Evolutionary conservation across 2,797 vertebrate species (phyloP).

Genomic region (Eidolon dupreanum): DNA sequence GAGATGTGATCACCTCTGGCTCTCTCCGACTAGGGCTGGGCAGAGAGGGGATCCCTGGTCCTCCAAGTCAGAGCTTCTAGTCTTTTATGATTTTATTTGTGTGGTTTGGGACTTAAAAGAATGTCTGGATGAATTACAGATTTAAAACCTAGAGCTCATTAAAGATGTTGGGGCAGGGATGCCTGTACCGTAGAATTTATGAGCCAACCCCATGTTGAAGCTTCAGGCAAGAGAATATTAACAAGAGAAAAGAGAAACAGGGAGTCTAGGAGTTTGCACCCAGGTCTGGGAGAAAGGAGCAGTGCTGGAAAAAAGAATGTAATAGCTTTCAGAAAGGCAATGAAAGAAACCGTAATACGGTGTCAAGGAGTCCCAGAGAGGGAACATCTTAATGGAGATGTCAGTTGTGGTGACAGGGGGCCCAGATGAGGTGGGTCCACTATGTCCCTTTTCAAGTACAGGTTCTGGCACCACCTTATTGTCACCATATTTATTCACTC

Average conservation of each 20-base stretch:
- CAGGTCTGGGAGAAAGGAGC: neutral
- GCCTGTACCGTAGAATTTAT: neutral
- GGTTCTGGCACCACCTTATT: neutral
- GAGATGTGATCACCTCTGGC: neutral
- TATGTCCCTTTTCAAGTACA: neutral
- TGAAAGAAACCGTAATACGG: neutral
- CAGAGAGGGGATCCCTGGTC: neutral
- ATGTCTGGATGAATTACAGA: neutral
- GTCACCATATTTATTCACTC: neutral
- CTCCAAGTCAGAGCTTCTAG: neutral
- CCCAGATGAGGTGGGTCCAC: neutral
- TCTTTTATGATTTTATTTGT: neutral
- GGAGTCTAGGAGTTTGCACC: neutral
- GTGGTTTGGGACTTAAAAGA: neutral
- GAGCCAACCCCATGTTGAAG: neutral
- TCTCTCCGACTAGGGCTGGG: neutral
- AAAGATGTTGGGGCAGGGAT: neutral
- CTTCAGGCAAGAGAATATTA: neutral
- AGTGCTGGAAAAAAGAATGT: neutral
- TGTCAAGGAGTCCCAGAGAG: neutral
- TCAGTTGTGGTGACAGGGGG: neutral
- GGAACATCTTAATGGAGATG: no score
- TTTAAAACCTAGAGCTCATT: neutral
- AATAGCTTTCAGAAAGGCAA: neutral
- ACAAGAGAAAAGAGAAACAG: neutral